Evolutionary conservation across 2,797 vertebrate genomes (phyloP).

Genomic region (Odontamblyopus rebecca): DNA sequence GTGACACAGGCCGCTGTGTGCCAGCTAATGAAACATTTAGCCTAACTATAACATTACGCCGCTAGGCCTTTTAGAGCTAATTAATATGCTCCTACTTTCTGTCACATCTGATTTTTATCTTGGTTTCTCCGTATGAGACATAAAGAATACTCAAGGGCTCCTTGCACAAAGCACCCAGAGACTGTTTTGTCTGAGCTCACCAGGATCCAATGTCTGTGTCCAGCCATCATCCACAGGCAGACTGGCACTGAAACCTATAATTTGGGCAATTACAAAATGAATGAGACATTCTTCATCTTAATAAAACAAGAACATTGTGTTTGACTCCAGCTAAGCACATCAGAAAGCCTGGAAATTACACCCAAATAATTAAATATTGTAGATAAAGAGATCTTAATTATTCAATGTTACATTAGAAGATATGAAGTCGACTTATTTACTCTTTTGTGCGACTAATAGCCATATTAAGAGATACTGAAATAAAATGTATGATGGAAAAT

Average conservation of each 20-base stretch:
- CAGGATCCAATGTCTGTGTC: conserved; percentile 21
- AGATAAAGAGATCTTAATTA: not conserved
- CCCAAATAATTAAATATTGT: not conserved
- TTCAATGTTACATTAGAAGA: not conserved
- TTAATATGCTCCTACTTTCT: conserved; percentile 52
- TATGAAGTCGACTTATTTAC: not conserved
- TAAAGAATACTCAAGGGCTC: conserved; percentile 35
- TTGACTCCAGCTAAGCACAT: conserved; percentile 21
- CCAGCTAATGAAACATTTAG: conserved; percentile 32
- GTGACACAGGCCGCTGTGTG: conserved; percentile 7
- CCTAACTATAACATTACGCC: conserved; percentile 27
- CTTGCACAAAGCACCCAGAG: conserved; percentile 31
- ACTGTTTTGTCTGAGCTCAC: conserved; percentile 23
- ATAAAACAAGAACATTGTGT: conserved; percentile 42
- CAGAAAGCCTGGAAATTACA: conserved; percentile 28
- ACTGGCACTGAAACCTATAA: conserved; percentile 42
- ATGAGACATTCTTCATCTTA: conserved; percentile 35
- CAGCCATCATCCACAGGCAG: conserved; percentile 38
- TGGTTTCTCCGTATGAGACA: conserved; percentile 22
- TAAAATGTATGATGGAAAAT: not conserved
- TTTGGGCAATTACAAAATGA: conserved; percentile 53
- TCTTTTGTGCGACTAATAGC: not conserved
- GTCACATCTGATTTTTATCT: conserved; percentile 48
- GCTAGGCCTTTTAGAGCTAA: conserved; percentile 43
- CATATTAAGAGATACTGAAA: not conserved